Base-by-base conservation (phyloP, 2,888 invertebrate genomes). In the Saturnia japonica region DNA sequence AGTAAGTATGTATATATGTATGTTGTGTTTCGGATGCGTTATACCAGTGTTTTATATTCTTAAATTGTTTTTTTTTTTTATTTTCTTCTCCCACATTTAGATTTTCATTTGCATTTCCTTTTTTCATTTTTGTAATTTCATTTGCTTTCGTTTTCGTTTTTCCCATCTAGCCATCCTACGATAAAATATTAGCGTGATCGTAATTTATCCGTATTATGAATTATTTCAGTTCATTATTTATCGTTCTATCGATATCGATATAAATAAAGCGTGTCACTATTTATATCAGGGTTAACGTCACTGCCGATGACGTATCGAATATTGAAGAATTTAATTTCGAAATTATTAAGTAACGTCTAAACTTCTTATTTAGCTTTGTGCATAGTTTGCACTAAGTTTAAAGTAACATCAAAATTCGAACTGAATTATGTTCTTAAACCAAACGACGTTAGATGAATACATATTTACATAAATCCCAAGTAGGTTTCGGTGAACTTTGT, bases 221-320 rank as follows among this genome's bases (percentile, higher is more conserved):
- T n/a, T n/a, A n/a, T n/a, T 51, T n/a, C 8, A 51, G n/a, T 51
- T 51, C 19, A 9, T 7, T n/a, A 1, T 1, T 51, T 51, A 51
- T n/a, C n/a, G 2, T 28, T 28, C 25, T 60, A 60, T 60, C 57
- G 57, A 60, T 60, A 12, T 60, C 57, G 57, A 2, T 60, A 28
- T 12, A 1, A 6, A 4, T 25, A 14, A 60, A 6, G 11, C 8
- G 25, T 16, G 25, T 60, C 57, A 28, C 57, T 60, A 60, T 60
- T 60, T 60, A 60, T 60, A 19, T 60, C 57, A 60, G 25, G 25
- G 14, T 28, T 60, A 28, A 25, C 57, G 57, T 14, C 57, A 28
- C 57, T 60, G 57, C 14, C 57, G 57, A 60, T 60, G 57, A 60
- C 57, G 57, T 60, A 60, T 60, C 11, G 57, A 28, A 25, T 60